A percentile compares a stretch with the other conserved stretches of the same genome.
phyloP scores from a whole-genome alignment of 1,140 invertebrate genomes.

The Nymphalis io region DNA sequence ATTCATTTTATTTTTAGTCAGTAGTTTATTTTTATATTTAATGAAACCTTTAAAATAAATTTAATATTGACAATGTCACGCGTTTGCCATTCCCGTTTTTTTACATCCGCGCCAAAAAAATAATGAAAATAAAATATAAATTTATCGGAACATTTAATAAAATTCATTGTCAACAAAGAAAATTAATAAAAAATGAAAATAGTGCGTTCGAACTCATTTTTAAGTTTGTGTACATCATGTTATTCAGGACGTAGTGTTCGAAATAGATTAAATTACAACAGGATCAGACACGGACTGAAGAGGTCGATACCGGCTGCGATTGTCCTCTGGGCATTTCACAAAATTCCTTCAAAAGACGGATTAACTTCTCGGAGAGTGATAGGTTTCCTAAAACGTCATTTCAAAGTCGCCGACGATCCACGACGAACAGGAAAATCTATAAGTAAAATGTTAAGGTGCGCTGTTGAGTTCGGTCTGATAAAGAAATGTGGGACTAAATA shows the following conservation, averaged over 20 bases:
- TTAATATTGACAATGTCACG: not conserved
- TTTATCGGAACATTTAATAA: not conserved
- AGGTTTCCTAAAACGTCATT: slow-evolving; percentile 50
- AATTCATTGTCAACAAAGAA: slow-evolving; percentile 15
- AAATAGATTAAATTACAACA: slow-evolving; percentile 34
- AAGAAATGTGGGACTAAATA: slow-evolving; percentile 49
- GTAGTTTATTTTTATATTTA: no score
- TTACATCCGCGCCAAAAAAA: slow-evolving; percentile 5
- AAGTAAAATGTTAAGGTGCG: slow-evolving; percentile 48
- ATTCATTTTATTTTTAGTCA: no score
- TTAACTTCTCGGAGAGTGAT: slow-evolving; percentile 54
- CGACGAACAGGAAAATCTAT: slow-evolving; percentile 48
- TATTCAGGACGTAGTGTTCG: slow-evolving; percentile 14
- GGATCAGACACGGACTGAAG: slow-evolving; percentile 41
- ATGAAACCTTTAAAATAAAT: no score
- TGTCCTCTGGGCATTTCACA: slow-evolving; percentile 56
- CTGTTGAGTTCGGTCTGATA: slow-evolving; percentile 55
- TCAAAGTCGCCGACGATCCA: slow-evolving; percentile 46
- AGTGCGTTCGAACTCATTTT: slow-evolving; percentile 9
- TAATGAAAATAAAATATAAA: not conserved
- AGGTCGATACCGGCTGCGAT: slow-evolving; percentile 53
- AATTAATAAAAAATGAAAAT: slow-evolving; percentile 28
- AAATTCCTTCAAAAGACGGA: slow-evolving; percentile 46
- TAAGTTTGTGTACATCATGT: slow-evolving; percentile 10
- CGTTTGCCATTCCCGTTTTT: not conserved